Base-by-base conservation (phyloP, 2,113 vertebrate species). In the Pseudorhombus dupliciocellatus region DNA sequence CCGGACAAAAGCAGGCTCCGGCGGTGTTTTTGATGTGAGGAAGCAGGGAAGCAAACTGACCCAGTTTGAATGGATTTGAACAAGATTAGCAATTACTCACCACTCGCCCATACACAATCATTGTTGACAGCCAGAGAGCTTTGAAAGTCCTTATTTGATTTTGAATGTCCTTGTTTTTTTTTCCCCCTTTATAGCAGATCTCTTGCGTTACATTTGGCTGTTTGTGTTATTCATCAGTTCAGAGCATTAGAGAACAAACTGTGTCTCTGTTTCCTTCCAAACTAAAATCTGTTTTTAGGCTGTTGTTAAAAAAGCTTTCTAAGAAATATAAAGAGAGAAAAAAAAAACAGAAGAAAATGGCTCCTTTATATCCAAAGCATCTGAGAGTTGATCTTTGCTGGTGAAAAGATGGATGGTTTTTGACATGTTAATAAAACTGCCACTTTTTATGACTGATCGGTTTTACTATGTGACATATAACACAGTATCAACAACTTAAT, bases 21-120 rank as follows among this genome's bases (percentile, higher is more conserved):
- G 15, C 57, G 60, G 44, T 75, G 51, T 50, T 14, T 80, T 46
- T 50, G 44, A 52, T 67, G 42, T 14, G 62, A 56, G 57, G 4
- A 59, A 67, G 40, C 50, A 72, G 58, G 50, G 59, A 77, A 50
- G n/a, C 15, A 46, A 66, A 52, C 28, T 67, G 69, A 79, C 42
- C 60, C 4, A 62, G 4, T 66, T 80, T 60, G 31, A 74, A 54
- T 44, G 5, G 70, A 71, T 62, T 46, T 62, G 37, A 79, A 52
- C 53, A 26, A 57, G 9, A 18, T 69, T 26, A 40, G 16, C 60
- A 37, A 67, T 66, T 57, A 65, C 22, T 20, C 25, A 68, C 25
- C 55, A 40, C 54, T 65, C 57, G 58, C 2, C 65, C 46, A 25
- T 55, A 48, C 31, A 22, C 65, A 70, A 79, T 65, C 5, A 65